Conservation (phyloP, 2,797 vertebrate species). For the Eulemur mongoz region DNA sequence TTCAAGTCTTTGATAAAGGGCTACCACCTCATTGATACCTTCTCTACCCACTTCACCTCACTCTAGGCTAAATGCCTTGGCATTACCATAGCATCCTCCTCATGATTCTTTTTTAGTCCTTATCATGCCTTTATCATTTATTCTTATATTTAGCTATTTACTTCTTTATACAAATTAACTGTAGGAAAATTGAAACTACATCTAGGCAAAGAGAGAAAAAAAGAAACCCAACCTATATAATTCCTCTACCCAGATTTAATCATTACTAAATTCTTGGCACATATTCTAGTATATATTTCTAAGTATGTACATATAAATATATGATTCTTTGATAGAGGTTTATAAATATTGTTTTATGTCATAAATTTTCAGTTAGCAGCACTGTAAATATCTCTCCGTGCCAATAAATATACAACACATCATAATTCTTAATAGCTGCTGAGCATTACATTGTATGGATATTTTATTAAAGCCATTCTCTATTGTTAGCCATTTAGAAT, state of each 20-base stretch:
- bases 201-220: neutral
- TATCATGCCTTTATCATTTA: neutral
- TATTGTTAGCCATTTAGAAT: neutral
- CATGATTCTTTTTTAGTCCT: neutral
- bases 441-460: neutral
- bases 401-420: neutral
- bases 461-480: slow-evolving; percentile 31
- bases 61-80: neutral
- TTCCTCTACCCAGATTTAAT: neutral
- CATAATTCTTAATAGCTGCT: slow-evolving; percentile 14
- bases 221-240: neutral
- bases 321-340: neutral
- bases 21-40: neutral
- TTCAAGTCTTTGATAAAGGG: neutral
- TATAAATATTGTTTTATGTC: neutral
- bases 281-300: neutral
- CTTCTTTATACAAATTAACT: neutral
- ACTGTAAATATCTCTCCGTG: neutral
- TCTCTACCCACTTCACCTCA: neutral
- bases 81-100: neutral
- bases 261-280: neutral
- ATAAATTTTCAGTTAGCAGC: neutral
- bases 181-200: neutral
- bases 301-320: neutral
- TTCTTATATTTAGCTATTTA: neutral